Conservation (phyloP, 2,888 invertebrate species). For the Parasteatoda lunata region DNA sequence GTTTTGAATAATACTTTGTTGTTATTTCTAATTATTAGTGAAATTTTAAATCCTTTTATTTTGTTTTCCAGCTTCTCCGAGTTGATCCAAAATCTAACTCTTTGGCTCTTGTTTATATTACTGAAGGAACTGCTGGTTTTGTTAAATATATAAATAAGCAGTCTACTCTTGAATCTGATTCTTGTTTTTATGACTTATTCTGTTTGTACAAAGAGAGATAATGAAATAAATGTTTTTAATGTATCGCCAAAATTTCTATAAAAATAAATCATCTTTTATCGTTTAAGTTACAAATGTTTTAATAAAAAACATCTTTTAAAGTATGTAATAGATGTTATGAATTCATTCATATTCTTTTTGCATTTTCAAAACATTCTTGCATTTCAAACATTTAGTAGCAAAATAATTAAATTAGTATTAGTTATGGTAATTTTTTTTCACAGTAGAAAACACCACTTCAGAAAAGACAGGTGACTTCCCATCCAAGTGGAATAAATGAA, state of each 20-base stretch:
- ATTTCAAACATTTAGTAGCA: too few species aligned
- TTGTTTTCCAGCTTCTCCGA: slow-evolving; percentile 75
- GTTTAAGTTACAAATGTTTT: too few species aligned
- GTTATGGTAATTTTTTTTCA: too few species aligned
- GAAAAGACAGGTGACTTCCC: too few species aligned
- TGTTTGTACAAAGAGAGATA: slow-evolving; percentile 55
- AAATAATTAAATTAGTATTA: too few species aligned
- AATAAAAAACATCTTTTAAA: too few species aligned
- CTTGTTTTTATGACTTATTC: slow-evolving; percentile 62
- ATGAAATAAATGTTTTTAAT: slow-evolving; percentile 28
- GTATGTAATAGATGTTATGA: too few species aligned
- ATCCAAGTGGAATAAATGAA: too few species aligned
- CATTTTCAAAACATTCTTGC: too few species aligned
- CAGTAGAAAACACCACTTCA: too few species aligned
- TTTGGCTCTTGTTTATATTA: slow-evolving; percentile 76
- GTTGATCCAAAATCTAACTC: slow-evolving; percentile 76
- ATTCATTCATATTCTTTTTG: not conserved
- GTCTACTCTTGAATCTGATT: slow-evolving; percentile 2
- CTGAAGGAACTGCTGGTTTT: slow-evolving; percentile 76
- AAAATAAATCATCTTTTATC: not conserved
- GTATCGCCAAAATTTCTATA: not conserved
- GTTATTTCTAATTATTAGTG: too few species aligned
- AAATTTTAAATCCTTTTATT: not conserved
- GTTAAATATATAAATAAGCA: slow-evolving; percentile 76
- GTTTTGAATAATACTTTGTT: too few species aligned